phyloP scores from a whole-genome alignment of 2,797 vertebrate species.

The Sorex maritimensis region DNA sequence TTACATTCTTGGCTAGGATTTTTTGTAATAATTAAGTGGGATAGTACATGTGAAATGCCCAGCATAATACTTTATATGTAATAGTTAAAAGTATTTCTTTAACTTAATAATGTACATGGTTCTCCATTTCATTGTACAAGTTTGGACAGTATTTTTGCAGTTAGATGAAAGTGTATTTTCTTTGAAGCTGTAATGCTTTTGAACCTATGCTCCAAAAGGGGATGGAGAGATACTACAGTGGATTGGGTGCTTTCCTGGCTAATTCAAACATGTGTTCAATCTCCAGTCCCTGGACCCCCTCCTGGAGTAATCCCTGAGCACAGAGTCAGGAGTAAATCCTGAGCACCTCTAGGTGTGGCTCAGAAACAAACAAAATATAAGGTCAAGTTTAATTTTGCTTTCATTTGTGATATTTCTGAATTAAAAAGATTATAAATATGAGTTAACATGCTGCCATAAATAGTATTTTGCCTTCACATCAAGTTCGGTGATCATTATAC shows the following conservation, averaged over 20 bases:
- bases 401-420: conserved; percentile 20
- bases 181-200: not conserved
- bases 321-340: too few species aligned
- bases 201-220: too few species aligned
- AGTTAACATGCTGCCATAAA: not conserved
- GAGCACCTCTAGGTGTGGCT: not conserved
- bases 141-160: not conserved
- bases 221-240: too few species aligned
- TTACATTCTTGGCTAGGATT: not conserved
- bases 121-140: conserved; percentile 12
- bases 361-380: conserved; percentile 19
- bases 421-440: conserved; percentile 1
- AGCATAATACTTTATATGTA: not conserved
- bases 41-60: conserved; percentile 24
- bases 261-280: too few species aligned
- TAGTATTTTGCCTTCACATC: conserved; percentile 46
- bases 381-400: conserved; percentile 61
- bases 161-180: too few species aligned
- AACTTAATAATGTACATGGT: not conserved
- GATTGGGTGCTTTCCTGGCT: too few species aligned
- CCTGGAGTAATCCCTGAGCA: not conserved
- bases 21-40: conserved; percentile 53
- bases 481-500: not conserved
- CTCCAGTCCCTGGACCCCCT: not conserved
- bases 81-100: not conserved